These are phyloP conservation scores for Heliocidaris tuberculata DNA, from an alignment of 35 echinoderm and acorn worm genomes.

Conservation along the genomic window DNA sequence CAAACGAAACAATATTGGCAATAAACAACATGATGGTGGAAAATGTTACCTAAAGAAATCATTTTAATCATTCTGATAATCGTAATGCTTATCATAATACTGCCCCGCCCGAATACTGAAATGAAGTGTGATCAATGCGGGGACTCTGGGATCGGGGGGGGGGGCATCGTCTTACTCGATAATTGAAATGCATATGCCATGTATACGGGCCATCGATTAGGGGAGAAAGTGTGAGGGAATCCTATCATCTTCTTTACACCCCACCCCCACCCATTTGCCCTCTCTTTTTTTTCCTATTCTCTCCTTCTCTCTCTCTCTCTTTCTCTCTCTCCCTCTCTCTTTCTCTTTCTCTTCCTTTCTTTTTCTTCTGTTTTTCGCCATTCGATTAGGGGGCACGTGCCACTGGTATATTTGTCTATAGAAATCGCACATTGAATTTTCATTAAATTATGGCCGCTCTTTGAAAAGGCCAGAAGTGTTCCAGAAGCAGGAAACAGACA, in stretches of 20 bases:
- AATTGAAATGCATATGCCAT: too few relatives aligned
- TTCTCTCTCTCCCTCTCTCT: neutral
- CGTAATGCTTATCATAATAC: neutral
- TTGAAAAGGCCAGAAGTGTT: too few relatives aligned
- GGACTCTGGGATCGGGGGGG: too few relatives aligned
- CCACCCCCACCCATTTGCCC: neutral
- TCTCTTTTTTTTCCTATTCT: neutral
- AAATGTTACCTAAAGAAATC: neutral
- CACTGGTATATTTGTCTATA: neutral
- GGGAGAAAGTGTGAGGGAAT: too few relatives aligned
- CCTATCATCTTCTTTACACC: neutral
- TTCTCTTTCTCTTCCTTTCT: neutral
- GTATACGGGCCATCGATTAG: too few relatives aligned
- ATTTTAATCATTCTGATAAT: neutral
- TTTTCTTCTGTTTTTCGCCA: neutral
- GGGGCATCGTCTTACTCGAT: too few relatives aligned
- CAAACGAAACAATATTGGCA: neutral
- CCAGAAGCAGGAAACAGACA: too few relatives aligned
- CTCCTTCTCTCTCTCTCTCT: neutral
- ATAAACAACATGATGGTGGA: too few relatives aligned
- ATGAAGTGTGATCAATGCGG: too few relatives aligned
- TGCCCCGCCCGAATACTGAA: too few relatives aligned
- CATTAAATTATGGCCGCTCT: too few relatives aligned
- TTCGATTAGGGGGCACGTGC: neutral
- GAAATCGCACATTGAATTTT: too few relatives aligned